Percentiles rank a stretch among this genome's conserved stretches.
These are phyloP conservation scores for Rhingia rostrata DNA, from an alignment of 2,888 invertebrate genomes.

Conservation along the genomic window DNA sequence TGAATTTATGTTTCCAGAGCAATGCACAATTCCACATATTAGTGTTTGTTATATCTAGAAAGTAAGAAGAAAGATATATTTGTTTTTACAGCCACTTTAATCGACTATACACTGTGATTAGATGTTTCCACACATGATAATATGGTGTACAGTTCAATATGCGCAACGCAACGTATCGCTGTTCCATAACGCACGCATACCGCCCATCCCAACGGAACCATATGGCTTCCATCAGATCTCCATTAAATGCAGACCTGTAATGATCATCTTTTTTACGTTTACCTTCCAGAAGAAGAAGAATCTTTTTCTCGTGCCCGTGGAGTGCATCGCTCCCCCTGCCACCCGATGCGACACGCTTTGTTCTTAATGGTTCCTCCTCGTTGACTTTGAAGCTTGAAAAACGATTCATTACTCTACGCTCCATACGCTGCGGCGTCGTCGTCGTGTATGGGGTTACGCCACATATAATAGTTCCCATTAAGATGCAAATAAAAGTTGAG, in stretches of 20 bases:
- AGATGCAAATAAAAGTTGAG: constrained; percentile 42
- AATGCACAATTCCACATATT: constrained; percentile 7
- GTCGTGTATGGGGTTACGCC: constrained; percentile 32
- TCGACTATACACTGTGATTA: constrained; percentile 4
- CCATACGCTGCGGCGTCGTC: neutral
- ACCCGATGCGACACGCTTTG: neutral
- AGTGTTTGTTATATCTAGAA: constrained; percentile 33
- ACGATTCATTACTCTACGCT: constrained; percentile 21
- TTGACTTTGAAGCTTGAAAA: constrained; percentile 46
- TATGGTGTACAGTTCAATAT: constrained; percentile 13
- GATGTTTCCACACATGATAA: constrained; percentile 10
- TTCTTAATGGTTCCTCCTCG: constrained; percentile 38
- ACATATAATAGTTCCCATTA: constrained; percentile 45
- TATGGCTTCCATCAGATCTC: constrained; percentile 38
- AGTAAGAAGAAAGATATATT: constrained; percentile 26
- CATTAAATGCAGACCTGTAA: constrained; percentile 22
- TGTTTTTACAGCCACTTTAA: constrained; percentile 24
- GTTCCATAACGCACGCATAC: constrained; percentile 12
- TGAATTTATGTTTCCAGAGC: neutral
- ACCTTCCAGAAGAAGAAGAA: neutral
- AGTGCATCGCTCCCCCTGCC: neutral
- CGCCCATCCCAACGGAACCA: neutral
- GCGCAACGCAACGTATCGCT: constrained; percentile 29
- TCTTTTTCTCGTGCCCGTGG: constrained; percentile 6
- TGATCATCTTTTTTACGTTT: constrained; percentile 12